phyloP scores from a whole-genome alignment of 2,888 invertebrate species.

The Odontocerum albicorne region DNA sequence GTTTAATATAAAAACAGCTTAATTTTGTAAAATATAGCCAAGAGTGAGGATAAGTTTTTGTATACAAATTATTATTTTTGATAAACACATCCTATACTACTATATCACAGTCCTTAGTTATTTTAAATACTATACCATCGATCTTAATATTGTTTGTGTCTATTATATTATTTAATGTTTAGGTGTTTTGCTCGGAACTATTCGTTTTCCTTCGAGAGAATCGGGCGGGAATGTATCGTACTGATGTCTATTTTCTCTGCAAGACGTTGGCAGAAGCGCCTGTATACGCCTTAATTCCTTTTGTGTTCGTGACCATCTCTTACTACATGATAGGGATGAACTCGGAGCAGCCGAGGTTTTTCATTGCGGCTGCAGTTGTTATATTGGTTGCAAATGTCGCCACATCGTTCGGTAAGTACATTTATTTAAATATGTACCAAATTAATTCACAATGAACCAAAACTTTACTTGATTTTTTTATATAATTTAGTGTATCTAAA shows the following conservation, averaged over 20 bases:
- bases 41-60: too few relatives aligned
- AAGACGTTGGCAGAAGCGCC: conserved; percentile 91
- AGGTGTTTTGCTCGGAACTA: conserved; percentile 89
- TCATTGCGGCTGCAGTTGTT: conserved; percentile 72
- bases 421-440: conserved; percentile 29
- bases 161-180: too few relatives aligned
- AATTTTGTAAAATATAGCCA: too few relatives aligned
- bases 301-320: conserved; percentile 77
- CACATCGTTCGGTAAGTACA: conserved; percentile 76
- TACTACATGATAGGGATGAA: conserved; percentile 91
- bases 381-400: conserved; percentile 86
- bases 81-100: too few relatives aligned
- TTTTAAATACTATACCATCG: too few relatives aligned
- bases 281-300: conserved; percentile 78
- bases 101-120: too few relatives aligned
- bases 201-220: conserved; percentile 89
- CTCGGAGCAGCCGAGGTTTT: conserved; percentile 67
- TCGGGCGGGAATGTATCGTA: conserved; percentile 86
- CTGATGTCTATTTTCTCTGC: conserved; percentile 87
- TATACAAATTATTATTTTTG: too few relatives aligned
- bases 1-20: too few relatives aligned
- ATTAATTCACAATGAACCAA: conserved; percentile 37
- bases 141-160: too few relatives aligned
- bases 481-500: too few relatives aligned
- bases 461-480: conserved; percentile 36